These are phyloP conservation scores for Pseudomyrmex sp. DNA, from an alignment of 1,140 invertebrate genomes.

Conservation along the genomic window DNA sequence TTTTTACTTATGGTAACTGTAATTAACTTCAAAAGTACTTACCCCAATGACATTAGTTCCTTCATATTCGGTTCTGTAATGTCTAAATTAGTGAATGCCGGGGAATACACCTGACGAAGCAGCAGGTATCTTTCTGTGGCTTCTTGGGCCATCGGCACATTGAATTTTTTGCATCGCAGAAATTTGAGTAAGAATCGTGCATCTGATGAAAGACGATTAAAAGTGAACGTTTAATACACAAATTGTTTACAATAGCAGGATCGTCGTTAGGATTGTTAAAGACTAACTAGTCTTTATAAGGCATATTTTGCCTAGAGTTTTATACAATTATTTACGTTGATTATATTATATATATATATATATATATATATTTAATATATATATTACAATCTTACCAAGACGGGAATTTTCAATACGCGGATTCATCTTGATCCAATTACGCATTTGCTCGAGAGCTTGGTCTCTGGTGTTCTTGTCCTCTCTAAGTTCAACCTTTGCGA, in stretches of 20 bases:
- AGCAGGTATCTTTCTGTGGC: conserved; percentile 93
- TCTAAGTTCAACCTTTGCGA: conserved; percentile 89
- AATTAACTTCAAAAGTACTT: conserved; percentile 67
- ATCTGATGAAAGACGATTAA: conserved; percentile 85
- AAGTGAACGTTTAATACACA: background rate
- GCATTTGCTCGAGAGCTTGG: conserved; percentile 88
- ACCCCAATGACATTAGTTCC: conserved; percentile 90
- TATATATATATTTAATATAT: background rate
- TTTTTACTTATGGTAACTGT: background rate
- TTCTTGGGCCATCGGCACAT: conserved; percentile 92
- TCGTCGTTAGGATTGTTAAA: background rate
- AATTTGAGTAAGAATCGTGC: conserved; percentile 91
- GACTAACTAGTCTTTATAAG: background rate
- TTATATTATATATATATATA: background rate
- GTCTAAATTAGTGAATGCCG: conserved; percentile 91
- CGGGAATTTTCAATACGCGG: conserved; percentile 89
- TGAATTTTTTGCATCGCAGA: conserved; percentile 93
- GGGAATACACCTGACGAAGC: conserved; percentile 89
- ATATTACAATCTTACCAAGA: conserved; percentile 85
- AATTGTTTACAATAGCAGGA: background rate
- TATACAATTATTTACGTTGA: background rate
- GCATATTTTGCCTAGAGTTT: background rate
- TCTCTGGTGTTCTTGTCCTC: conserved; percentile 89
- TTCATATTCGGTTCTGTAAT: conserved; percentile 89
- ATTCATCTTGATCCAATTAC: conserved; percentile 91